A percentile compares a stretch with the other conserved stretches of the same genome.
Conservation (phyloP, 2,888 invertebrate genomes). For the Tinea pellionella region DNA sequence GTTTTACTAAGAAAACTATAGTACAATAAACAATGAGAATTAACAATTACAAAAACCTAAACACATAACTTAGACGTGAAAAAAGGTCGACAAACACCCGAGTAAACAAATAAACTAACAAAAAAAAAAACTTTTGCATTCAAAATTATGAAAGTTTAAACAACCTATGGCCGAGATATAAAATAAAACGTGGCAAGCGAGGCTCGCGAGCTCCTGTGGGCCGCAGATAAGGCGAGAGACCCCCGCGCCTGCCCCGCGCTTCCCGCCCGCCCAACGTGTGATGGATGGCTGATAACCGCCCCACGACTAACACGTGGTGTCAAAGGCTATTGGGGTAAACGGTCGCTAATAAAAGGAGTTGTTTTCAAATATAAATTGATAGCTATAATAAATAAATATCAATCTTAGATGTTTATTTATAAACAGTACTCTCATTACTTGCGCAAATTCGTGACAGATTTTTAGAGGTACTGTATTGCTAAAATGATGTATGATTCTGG, state of each 20-base stretch:
- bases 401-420: too few species aligned
- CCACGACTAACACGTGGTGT: slow-evolving; percentile 5
- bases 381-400: too few species aligned
- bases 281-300: slow-evolving; percentile 9
- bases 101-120: background rate
- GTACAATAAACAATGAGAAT: background rate
- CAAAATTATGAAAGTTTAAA: slow-evolving; percentile 5
- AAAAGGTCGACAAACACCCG: background rate
- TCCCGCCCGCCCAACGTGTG: background rate
- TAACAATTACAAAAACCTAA: background rate
- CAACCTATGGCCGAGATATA: background rate
- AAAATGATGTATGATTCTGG: too few species aligned
- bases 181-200: slow-evolving; percentile 5
- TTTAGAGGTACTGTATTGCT: too few species aligned
- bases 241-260: slow-evolving; percentile 1
- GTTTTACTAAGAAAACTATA: too few species aligned
- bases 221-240: background rate
- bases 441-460: too few species aligned
- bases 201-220: slow-evolving; percentile 8
- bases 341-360: background rate
- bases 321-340: slow-evolving; percentile 3
- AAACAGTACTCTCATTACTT: too few species aligned
- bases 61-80: background rate
- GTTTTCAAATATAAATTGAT: background rate
- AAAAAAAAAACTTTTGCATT: background rate